Base-by-base conservation (phyloP, 2,797 vertebrate species). In the Epinephelus awoara region DNA sequence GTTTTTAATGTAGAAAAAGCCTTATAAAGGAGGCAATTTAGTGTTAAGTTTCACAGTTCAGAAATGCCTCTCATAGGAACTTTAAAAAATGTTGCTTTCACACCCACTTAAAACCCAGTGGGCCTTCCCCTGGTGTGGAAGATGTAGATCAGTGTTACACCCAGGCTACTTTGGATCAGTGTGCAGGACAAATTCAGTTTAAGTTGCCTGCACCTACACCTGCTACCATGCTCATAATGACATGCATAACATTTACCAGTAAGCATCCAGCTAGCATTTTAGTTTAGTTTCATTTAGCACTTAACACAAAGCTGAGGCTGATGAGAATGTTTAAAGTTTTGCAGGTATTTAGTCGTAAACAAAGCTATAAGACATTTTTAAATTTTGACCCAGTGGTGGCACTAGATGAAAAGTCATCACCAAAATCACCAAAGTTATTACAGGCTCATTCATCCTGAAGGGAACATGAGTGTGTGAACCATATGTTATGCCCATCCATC, bases 41-140 rank as follows among this genome's bases (percentile, higher is more conserved):
- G 5, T 55, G 5, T 63, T 11, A 23, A 23, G 19, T 2, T 21
- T 14, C 42, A 51, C 3, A 66, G 58, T 23, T 56, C 14, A 70
- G 9, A 64, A 50, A 72, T 21, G 10, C 17, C 42, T 42, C 67
- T 19, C 25, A 65, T 12, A 64, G 56, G 21, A 79, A 27, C 25
- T 52, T 40, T 29, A 1, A 54, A 67, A 55, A 44, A 55, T 56
- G 21, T 23, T 18, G 50, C 55, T 54, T 6, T 55, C 27, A 69
- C 8, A 58, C 40, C 42, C 21, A 64, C 38, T 47, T 18, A 34
- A 13, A 10, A 63, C n/a, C 40, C 54, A 14, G 17, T 40, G n/a
- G 34, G 29, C 14, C 8, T 61, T 49, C 63, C 3, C 9, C 49
- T 50, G 68, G n/a, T 34, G 34, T 18, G 51, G 71, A 49, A 29